Conservation (phyloP, 2,113 vertebrate genomes). For the Gulo gulo region DNA sequence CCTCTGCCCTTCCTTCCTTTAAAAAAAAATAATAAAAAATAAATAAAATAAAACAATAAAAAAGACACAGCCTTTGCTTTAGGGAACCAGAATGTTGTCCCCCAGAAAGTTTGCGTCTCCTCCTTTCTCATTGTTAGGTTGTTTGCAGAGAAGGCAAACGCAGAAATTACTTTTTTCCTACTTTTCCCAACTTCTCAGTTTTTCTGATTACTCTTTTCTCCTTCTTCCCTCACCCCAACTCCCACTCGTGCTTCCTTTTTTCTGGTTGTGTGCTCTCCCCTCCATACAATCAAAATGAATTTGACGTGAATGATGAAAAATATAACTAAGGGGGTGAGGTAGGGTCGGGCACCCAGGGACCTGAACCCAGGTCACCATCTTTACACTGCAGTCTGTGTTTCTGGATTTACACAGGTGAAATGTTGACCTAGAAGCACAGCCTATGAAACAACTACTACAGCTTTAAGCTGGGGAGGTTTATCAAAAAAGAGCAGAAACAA, state of each 20-base stretch:
- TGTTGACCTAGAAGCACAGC: conserved; percentile 81
- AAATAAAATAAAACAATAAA: neutral
- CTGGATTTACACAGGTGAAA: conserved; percentile 84
- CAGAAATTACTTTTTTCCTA: neutral
- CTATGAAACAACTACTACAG: conserved; percentile 81
- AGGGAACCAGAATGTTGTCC: neutral
- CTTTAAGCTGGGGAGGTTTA: conserved; percentile 84
- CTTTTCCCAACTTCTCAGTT: neutral
- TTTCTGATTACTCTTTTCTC: neutral
- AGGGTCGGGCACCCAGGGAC: conserved; percentile 57
- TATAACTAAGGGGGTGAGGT: conserved; percentile 47
- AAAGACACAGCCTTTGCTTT: conserved; percentile 24
- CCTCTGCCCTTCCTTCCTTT: neutral
- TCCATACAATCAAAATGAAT: conserved; percentile 73
- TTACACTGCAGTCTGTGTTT: conserved; percentile 75
- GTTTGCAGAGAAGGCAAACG: neutral
- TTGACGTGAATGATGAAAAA: conserved; percentile 75
- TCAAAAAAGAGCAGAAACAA: conserved; percentile 84
- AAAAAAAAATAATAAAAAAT: neutral
- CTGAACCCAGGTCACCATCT: conserved; percentile 76
- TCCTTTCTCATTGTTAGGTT: neutral
- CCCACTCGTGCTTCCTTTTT: conserved; percentile 9
- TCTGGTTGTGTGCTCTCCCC: neutral
- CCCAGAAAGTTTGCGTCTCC: neutral
- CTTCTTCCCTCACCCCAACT: neutral